Base-by-base conservation (phyloP, 2,888 invertebrate species). In the Leucozona laternaria region DNA sequence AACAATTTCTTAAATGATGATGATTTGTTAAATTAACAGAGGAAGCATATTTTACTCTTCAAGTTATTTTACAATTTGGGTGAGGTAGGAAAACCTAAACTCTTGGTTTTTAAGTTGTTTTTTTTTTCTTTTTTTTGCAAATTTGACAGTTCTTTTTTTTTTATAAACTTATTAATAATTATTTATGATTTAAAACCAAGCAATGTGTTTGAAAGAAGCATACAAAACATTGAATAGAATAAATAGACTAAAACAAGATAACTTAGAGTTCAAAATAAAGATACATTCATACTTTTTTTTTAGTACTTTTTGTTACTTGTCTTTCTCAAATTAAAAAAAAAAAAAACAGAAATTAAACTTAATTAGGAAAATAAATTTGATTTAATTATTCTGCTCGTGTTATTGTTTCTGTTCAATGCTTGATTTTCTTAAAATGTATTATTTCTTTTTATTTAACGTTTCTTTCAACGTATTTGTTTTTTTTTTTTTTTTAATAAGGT, bases 401-500 rank as follows among this genome's bases (percentile, higher is more conserved):
- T 43, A 3, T 57, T 31, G 6, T 31, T 31, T 28, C 60, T 68
- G 31, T 68, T 73, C 7, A 55, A 28, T 73, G 37, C 15, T 50
- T 50, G 11, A 13, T 70, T 66, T 17, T 57, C 28, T 60, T 64
- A 11, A 66, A 48, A 31, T 22, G 13, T 10, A 31, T 40, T 28
- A 15, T 43, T 25, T 55, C 45, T 53, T 17, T 17, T 20, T 40
- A 20, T 43, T 6, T 25, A 25, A 34, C 8, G 28, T 62, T 40
- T 48, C 58, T 11, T 34, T 55, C 31, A 55, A 55, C 10, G n/a
- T 55, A 31, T 66, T 50, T 25, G 3, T 76, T 25, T 53, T 55
- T 68, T 55, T 17, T 66, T 50, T 25, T 1, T 76, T 25, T 53
- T 55, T 68, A 89, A 88, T 90, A 91, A 89, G 91, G 92, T 93